Conservation (phyloP, 2,113 vertebrate genomes). For the Cavia porcellus region DNA sequence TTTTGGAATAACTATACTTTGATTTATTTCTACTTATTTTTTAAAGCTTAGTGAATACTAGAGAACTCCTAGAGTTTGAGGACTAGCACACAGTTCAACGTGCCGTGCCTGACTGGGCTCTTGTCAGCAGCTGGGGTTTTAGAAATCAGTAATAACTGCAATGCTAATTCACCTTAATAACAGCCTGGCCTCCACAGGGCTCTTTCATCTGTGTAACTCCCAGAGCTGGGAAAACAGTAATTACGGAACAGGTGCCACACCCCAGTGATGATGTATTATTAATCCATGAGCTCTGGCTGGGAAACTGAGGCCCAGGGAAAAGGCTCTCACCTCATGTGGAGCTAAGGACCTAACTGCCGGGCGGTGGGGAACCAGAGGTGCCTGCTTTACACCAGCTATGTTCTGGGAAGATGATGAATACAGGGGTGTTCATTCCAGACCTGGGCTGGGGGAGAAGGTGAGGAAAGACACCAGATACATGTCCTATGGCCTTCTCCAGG, state of each 20-base stretch:
- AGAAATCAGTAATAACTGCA: constrained; percentile 81
- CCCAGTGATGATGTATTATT: constrained; percentile 72
- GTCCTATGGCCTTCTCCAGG: neutral
- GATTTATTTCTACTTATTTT: neutral
- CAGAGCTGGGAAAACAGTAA: constrained; percentile 78
- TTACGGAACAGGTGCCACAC: constrained; percentile 74
- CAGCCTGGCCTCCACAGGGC: constrained; percentile 55
- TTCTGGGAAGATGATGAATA: neutral
- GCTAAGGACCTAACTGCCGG: neutral
- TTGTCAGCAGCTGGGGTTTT: constrained; percentile 68
- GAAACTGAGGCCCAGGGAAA: constrained; percentile 79
- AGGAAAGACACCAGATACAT: neutral
- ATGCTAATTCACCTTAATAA: constrained; percentile 83
- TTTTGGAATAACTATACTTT: neutral
- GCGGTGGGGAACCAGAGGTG: neutral
- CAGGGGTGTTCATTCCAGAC: neutral
- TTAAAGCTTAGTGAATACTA: neutral
- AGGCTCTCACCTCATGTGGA: neutral
- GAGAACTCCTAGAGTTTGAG: constrained; percentile 28
- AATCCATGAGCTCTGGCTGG: constrained; percentile 68
- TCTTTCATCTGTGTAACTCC: constrained; percentile 78
- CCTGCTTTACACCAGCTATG: neutral
- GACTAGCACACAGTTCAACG: neutral
- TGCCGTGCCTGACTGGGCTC: neutral
- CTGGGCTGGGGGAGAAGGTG: neutral